Base-by-base conservation (phyloP, 2,797 vertebrate genomes). In the Microctenopoma steveboyesi region DNA sequence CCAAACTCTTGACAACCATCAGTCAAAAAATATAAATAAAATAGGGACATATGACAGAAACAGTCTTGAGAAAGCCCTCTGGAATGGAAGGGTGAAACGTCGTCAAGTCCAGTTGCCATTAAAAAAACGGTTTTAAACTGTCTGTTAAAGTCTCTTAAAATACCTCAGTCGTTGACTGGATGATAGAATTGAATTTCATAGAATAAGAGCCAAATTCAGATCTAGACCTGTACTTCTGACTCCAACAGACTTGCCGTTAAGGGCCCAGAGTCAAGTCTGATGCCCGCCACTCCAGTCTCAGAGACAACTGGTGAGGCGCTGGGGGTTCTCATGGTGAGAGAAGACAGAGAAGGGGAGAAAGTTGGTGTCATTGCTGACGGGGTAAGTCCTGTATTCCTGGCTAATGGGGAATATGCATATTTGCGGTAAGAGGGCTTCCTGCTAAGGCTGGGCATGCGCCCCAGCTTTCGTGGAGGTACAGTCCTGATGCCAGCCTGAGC, bases 401-500 rank as follows among this genome's bases (percentile, higher is more conserved):
- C 76, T 76, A 95, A 80, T 0, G 94, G 94, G 13, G 95, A 92
- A 51, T 85, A 89, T 7, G 88, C 83, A 48, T 93, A 91, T 86
- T 88, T 95, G 35, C 88, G 92, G 87, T 92, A 92, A 15, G 83
- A 86, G 52, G 92, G 88, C 56, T 84, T 92, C 56, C 92, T 83
- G 67, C 76, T 65, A 46, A 90, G 33, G 60, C 80, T 91, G 39
- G 79, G 80, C 30, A 76, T 60, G 12, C 68, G 81, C 1, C 75
- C 69, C 48, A 94, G 94, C 90, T 95, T 94, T 79, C 90, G 89
- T 14, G 96, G 92, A 14, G 94, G 95, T 10, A 97, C 94, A 11
- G 95, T 94, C 81, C 95, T 94, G 81, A 98, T 86, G 59, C 95
- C 96, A 42, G 95, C 92, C 62, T 97, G 96, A 58, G 95, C 96